Conservation (phyloP, 2,113 vertebrate species). For the Mastomys coucha region DNA sequence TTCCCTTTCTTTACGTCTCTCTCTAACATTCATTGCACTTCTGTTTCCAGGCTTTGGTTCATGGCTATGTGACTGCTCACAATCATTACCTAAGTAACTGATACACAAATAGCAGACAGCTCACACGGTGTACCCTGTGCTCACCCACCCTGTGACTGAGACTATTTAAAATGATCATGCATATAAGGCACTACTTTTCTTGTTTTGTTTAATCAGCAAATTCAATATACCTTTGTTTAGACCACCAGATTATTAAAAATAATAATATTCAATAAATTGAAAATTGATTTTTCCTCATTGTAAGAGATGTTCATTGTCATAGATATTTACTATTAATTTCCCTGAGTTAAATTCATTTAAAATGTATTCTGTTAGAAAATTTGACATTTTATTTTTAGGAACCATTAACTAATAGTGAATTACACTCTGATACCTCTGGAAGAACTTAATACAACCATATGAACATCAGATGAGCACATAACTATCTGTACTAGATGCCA, state of each 20-base stretch:
- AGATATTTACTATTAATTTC: conserved; percentile 55
- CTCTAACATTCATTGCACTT: background rate
- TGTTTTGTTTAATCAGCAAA: background rate
- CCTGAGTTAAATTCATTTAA: conserved; percentile 67
- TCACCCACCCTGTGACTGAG: background rate
- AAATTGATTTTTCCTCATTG: conserved; percentile 50
- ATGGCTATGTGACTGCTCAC: background rate
- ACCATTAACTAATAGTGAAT: conserved; percentile 62
- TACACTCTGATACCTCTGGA: background rate
- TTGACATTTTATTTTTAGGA: conserved; percentile 70
- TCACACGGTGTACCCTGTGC: background rate
- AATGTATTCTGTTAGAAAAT: conserved; percentile 66
- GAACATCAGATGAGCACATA: conserved; percentile 45
- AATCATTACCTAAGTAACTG: too few species aligned
- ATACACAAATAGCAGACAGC: background rate
- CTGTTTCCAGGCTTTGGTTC: background rate
- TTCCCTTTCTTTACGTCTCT: too few species aligned
- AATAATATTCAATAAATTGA: conserved; percentile 55
- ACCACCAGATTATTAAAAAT: conserved; percentile 44
- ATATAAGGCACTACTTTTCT: background rate
- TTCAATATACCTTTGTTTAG: conserved; percentile 1
- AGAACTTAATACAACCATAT: conserved; percentile 11
- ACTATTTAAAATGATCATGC: background rate
- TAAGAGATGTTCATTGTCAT: conserved; percentile 44
- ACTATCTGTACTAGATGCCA: conserved; percentile 50